These are phyloP conservation scores for Cryptophagus acutangulus DNA, from an alignment of 2,888 invertebrate species.

Conservation along the genomic window DNA sequence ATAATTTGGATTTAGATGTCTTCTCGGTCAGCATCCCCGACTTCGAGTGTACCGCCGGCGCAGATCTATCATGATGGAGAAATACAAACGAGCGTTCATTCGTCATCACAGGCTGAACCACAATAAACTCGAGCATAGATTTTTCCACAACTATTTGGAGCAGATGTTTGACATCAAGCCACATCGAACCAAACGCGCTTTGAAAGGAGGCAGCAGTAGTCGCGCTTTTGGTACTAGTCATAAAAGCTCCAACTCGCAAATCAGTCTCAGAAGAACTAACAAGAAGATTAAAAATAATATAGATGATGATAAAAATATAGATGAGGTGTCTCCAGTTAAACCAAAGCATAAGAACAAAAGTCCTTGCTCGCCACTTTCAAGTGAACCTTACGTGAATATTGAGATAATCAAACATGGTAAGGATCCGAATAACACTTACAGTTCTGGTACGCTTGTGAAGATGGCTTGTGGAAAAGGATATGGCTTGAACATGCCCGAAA, in stretches of 20 bases:
- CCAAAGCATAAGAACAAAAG: conserved; percentile 48
- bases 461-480: conserved; percentile 76
- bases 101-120: conserved; percentile 34
- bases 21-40: conserved; percentile 81
- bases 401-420: conserved; percentile 68
- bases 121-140: conserved; percentile 28
- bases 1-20: no score
- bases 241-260: conserved; percentile 35
- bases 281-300: conserved; percentile 29
- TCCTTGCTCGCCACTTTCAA: conserved; percentile 64
- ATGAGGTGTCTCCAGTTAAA: conserved; percentile 31
- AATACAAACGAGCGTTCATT: conserved; percentile 38
- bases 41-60: conserved; percentile 74
- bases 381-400: conserved; percentile 62
- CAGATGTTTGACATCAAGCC: conserved; percentile 5
- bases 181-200: conserved; percentile 28
- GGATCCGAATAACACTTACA: conserved; percentile 66
- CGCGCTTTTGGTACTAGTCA: conserved; percentile 39
- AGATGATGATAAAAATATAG: conserved; percentile 23
- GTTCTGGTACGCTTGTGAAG: conserved; percentile 70
- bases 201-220: conserved; percentile 42
- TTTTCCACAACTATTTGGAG: conserved; percentile 44
- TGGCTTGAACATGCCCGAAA: conserved; percentile 65
- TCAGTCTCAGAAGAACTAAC: conserved; percentile 36
- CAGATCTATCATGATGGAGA: conserved; percentile 51